A percentile compares a stretch with the other conserved stretches of the same genome.
phyloP scores from a whole-genome alignment of 2,113 vertebrate species.

The Gadus chalcogrammus region DNA sequence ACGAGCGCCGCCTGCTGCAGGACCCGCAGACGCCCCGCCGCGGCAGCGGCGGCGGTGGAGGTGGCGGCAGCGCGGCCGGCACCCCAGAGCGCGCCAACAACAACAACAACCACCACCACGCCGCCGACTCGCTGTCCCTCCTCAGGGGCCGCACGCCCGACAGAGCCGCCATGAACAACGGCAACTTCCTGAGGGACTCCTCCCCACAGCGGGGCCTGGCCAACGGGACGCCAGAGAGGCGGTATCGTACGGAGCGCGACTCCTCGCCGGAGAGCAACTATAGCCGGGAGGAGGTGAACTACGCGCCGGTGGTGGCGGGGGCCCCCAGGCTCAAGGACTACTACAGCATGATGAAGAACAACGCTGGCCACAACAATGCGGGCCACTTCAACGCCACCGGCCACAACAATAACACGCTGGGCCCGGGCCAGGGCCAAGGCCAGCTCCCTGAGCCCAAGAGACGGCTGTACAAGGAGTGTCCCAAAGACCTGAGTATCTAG shows the following conservation, averaged over 20 bases:
- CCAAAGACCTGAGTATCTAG: conserved; percentile 97
- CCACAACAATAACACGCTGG: conserved; percentile 58
- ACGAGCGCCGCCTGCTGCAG: conserved; percentile 56
- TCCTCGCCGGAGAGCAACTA: conserved; percentile 74
- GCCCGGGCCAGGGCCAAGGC: conserved; percentile 65
- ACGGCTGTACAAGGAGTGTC: conserved; percentile 89
- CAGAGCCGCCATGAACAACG: conserved; percentile 60
- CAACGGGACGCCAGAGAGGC: conserved; percentile 66
- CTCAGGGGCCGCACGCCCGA: conserved; percentile 56
- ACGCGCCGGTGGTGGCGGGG: conserved; percentile 31
- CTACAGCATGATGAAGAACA: conserved; percentile 75
- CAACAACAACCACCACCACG: conserved; percentile 26
- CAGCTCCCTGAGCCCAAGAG: conserved; percentile 82
- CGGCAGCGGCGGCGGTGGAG: conserved; percentile 17
- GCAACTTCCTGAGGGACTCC: conserved; percentile 63
- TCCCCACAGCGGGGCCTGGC: conserved; percentile 49
- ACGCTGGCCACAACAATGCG: conserved; percentile 66
- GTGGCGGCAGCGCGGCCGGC: conserved; percentile 42
- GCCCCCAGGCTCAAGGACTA: conserved; percentile 79
- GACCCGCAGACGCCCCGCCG: conserved; percentile 56
- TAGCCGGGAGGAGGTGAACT: conserved; percentile 71
- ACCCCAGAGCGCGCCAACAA: conserved; percentile 64
- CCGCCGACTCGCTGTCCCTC: conserved; percentile 44
- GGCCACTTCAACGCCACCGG: conserved; percentile 53
- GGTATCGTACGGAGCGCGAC: conserved; percentile 59